phyloP scores from a whole-genome alignment of 2,113 vertebrate species.

The Crotalus horridus region DNA sequence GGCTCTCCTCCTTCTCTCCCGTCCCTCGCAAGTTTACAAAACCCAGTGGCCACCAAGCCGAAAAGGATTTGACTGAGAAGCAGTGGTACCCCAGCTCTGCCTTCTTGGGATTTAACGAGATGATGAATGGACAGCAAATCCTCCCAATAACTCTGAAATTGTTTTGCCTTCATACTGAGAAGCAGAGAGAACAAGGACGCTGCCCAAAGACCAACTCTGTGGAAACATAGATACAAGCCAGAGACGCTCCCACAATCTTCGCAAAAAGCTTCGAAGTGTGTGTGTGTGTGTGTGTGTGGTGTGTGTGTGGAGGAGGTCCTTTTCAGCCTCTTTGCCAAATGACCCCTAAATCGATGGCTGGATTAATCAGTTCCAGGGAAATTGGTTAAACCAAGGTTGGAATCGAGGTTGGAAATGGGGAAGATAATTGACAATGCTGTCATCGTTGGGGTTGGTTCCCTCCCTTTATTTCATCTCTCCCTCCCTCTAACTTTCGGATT shows the following conservation, averaged over 20 bases:
- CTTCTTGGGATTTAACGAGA: too few relatives aligned
- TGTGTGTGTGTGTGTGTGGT: too few relatives aligned
- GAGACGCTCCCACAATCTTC: neutral
- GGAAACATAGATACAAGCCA: neutral
- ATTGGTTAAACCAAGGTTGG: neutral
- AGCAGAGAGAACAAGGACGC: neutral
- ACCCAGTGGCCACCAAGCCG: neutral
- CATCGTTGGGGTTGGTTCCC: neutral
- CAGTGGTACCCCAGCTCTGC: neutral
- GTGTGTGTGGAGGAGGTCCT: neutral
- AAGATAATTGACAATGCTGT: neutral
- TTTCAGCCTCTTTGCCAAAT: neutral
- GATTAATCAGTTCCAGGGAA: neutral
- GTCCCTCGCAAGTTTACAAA: neutral
- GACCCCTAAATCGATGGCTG: neutral
- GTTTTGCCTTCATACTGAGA: neutral
- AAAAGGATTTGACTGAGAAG: neutral
- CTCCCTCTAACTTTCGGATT: neutral
- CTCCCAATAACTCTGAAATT: neutral
- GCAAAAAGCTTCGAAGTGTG: neutral
- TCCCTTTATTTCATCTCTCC: neutral
- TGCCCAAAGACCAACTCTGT: neutral
- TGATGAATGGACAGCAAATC: neutral
- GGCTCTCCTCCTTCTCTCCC: neutral
- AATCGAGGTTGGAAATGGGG: neutral